Conservation (phyloP, 2,888 invertebrate genomes). For the Coelopa pilipes region DNA sequence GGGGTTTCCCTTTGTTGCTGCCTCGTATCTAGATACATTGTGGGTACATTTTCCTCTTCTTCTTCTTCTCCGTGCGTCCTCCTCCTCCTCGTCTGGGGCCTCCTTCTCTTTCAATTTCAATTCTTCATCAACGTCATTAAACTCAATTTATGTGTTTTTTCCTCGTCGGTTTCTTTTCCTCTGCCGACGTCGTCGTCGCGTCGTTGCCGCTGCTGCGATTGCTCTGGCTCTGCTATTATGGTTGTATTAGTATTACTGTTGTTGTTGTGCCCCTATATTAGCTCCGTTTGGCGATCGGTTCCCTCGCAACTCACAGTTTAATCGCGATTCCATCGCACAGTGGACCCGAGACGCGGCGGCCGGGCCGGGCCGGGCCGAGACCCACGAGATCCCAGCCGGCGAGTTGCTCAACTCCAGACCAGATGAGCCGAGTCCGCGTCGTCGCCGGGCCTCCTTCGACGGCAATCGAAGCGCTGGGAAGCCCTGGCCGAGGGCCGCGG, state of each 20-base stretch:
- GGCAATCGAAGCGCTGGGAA: no score
- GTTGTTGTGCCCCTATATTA: constrained; percentile 22
- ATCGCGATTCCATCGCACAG: constrained; percentile 15
- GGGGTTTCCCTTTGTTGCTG: background rate
- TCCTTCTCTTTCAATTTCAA: constrained; percentile 26
- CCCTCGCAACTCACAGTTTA: constrained; percentile 9
- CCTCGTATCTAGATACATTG: constrained; percentile 17
- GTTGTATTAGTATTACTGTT: constrained; percentile 14
- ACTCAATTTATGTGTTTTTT: constrained; percentile 34
- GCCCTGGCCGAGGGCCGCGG: no score
- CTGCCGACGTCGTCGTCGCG: background rate
- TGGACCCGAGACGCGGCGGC: background rate
- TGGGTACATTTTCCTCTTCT: constrained; percentile 22
- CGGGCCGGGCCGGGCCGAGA: no score
- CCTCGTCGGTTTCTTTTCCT: no score
- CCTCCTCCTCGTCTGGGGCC: no score
- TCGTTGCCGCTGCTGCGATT: constrained; percentile 12
- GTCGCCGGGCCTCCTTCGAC: no score
- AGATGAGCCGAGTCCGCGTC: no score
- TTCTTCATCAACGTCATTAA: constrained; percentile 36
- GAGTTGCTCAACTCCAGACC: no score
- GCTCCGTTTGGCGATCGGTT: constrained; percentile 20
- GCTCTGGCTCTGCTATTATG: constrained; percentile 13
- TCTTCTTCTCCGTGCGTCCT: no score
- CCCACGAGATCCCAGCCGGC: no score